These are phyloP conservation scores for Aelia acuminata DNA, from an alignment of 2,888 invertebrate species.

Conservation along the genomic window DNA sequence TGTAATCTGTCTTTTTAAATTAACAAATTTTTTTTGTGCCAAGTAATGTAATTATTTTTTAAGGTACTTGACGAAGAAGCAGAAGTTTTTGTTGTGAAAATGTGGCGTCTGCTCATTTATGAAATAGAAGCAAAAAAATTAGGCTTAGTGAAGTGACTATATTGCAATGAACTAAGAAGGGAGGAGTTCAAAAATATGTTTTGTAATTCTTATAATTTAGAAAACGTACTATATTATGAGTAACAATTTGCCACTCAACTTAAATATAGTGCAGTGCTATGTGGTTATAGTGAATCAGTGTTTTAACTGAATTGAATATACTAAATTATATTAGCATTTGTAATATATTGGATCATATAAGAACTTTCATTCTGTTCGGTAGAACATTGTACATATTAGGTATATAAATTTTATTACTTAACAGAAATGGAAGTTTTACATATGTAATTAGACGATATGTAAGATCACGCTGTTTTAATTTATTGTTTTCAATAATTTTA, in stretches of 20 bases:
- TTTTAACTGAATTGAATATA: slow-evolving; percentile 46
- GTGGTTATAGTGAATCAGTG: slow-evolving; percentile 44
- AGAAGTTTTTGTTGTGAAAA: slow-evolving; percentile 99
- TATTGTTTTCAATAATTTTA: slow-evolving; percentile 17
- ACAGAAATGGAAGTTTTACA: slow-evolving; percentile 47
- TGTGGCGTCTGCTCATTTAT: slow-evolving; percentile 99
- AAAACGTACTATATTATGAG: slow-evolving; percentile 4
- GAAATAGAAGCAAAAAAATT: slow-evolving; percentile 99
- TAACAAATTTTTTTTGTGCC: neutral
- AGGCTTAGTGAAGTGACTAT: slow-evolving; percentile 77
- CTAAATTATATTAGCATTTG: slow-evolving; percentile 39
- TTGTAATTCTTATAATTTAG: slow-evolving; percentile 38
- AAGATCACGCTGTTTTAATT: slow-evolving; percentile 44
- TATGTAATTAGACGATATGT: slow-evolving; percentile 36
- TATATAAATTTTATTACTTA: slow-evolving; percentile 41
- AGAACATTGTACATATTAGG: slow-evolving; percentile 30
- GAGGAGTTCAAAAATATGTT: slow-evolving; percentile 20
- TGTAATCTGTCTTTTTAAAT: neutral
- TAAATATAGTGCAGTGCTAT: slow-evolving; percentile 39
- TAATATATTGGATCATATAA: slow-evolving; percentile 43
- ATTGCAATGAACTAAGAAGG: slow-evolving; percentile 17
- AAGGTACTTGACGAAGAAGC: slow-evolving; percentile 99
- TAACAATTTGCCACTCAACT: slow-evolving; percentile 20
- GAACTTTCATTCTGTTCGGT: slow-evolving; percentile 30
- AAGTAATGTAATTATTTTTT: neutral